Percentiles rank a stretch among this genome's conserved stretches.
These are phyloP conservation scores for Drosophila suzukii DNA, from an alignment of 1,140 invertebrate genomes.

Conservation along the genomic window DNA sequence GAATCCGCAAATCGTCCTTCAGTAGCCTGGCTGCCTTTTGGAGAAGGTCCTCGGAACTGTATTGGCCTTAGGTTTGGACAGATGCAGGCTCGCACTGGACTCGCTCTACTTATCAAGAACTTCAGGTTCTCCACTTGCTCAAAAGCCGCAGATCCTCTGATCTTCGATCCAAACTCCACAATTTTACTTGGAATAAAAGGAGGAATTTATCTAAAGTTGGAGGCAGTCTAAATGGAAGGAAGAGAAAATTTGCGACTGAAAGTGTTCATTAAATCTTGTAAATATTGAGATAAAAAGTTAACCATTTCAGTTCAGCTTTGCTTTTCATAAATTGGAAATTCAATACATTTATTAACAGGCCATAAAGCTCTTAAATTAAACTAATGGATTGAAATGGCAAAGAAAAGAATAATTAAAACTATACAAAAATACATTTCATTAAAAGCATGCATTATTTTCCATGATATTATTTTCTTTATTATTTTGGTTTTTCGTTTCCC, in stretches of 20 bases:
- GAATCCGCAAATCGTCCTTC: slow-evolving; percentile 81
- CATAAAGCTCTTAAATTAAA: too few species aligned
- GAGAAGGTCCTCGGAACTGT: slow-evolving; percentile 86
- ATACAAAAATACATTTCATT: too few species aligned
- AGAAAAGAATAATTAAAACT: not conserved
- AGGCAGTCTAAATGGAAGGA: slow-evolving; percentile 24
- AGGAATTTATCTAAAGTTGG: slow-evolving; percentile 50
- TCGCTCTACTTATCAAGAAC: slow-evolving; percentile 79
- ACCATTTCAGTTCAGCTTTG: too few species aligned
- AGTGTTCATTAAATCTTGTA: too few species aligned
- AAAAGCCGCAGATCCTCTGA: slow-evolving; percentile 46
- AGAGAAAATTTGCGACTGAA: too few species aligned
- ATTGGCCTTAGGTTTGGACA: slow-evolving; percentile 85
- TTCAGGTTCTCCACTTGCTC: slow-evolving; percentile 69
- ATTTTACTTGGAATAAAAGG: slow-evolving; percentile 24
- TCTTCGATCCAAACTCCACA: slow-evolving; percentile 26
- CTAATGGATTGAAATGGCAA: too few species aligned
- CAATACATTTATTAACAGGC: too few species aligned
- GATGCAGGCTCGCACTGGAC: slow-evolving; percentile 83
- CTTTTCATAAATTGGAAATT: too few species aligned
- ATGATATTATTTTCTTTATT: not conserved
- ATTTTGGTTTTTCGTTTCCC: not conserved
- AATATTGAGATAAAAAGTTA: too few species aligned
- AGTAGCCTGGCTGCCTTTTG: slow-evolving; percentile 87
- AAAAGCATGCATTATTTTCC: not conserved